A percentile compares a stretch with the other conserved stretches of the same genome.
Conservation (phyloP, 1,140 invertebrate genomes). For the Bombus sibiricus region DNA sequence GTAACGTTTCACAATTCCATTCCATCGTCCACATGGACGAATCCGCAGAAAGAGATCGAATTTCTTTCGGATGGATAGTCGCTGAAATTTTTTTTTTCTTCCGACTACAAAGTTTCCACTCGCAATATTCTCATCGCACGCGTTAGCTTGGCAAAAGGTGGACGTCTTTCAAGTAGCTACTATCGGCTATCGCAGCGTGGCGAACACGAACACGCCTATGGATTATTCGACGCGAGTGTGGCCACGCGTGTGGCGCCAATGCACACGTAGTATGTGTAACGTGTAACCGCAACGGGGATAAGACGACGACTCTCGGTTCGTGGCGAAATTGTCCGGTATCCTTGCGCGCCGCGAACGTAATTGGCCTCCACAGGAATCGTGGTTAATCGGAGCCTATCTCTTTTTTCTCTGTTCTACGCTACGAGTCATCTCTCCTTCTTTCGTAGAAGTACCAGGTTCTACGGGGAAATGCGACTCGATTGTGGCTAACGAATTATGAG, state of each 20-base stretch:
- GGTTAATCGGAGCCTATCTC: conserved; percentile 38
- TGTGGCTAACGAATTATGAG: background rate
- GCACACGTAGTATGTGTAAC: conserved; percentile 10
- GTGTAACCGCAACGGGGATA: conserved; percentile 11
- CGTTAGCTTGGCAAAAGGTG: background rate
- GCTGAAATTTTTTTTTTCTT: no score
- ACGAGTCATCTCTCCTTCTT: background rate
- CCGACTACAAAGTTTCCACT: background rate
- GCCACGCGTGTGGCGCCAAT: conserved; percentile 27
- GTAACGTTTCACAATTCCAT: no score
- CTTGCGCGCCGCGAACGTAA: conserved; percentile 36
- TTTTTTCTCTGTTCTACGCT: background rate
- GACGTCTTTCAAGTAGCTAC: background rate
- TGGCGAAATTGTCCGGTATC: conserved; percentile 40
- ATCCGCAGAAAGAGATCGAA: background rate
- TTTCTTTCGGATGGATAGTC: background rate
- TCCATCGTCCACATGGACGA: background rate
- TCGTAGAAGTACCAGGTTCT: background rate
- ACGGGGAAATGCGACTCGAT: conserved; percentile 10
- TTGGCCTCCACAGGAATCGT: conserved; percentile 37
- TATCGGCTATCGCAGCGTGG: background rate
- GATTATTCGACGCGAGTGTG: background rate
- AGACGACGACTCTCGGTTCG: conserved; percentile 1
- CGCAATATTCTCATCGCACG: background rate
- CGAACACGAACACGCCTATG: conserved; percentile 19